Base-by-base conservation (phyloP, 2,113 vertebrate species). In the Meriones unguiculatus region DNA sequence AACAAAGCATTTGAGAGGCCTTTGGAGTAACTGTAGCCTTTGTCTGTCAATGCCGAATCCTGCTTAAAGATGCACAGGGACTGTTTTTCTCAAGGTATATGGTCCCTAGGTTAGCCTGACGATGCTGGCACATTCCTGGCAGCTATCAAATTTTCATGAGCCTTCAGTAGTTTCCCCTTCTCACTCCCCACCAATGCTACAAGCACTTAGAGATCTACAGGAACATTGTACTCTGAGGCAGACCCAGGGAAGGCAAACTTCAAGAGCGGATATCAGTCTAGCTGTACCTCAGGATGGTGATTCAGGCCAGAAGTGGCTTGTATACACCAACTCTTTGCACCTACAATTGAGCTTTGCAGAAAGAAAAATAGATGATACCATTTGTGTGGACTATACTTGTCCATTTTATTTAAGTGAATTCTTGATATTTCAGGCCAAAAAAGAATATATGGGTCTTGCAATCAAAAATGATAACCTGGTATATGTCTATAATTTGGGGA, bases 391-490 rank as follows among this genome's bases (percentile, higher is more conserved):
- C 90, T 50, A 13, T 50, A 22, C 15, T 41, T 38, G 38, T 7
- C 9, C 15, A 32, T 86, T 84, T 75, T 89, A 77, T 57, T 57
- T 87, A 81, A 90, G 13, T 86, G 50, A 77, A n/a, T 87, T 95
- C 70, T 96, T 97, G 78, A 57, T 95, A 32, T 98, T 98, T 89
- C 97, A 99, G 99, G 99, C 99, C 77, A 98, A 95, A 97, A 99
- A 99, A 98, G 99, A 99, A 95, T 99, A 99, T 97, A 99, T 99
- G 98, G 99, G 99, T 8, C 98, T 99, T 94, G 99, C 99, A 81
- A 99, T 99, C 97, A 99, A 99, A 98, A 99, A 99, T 87, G 99
- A 99, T 98, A 99, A 99, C 95, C 98, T 99, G 97, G 99, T 99
- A 9, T 99, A 99, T 12, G 91, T 99, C 80, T 99, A 99, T 97